Percentiles rank a stretch among this genome's conserved stretches.
Conservation (phyloP, 2,113 vertebrate genomes). For the Murina feae region DNA sequence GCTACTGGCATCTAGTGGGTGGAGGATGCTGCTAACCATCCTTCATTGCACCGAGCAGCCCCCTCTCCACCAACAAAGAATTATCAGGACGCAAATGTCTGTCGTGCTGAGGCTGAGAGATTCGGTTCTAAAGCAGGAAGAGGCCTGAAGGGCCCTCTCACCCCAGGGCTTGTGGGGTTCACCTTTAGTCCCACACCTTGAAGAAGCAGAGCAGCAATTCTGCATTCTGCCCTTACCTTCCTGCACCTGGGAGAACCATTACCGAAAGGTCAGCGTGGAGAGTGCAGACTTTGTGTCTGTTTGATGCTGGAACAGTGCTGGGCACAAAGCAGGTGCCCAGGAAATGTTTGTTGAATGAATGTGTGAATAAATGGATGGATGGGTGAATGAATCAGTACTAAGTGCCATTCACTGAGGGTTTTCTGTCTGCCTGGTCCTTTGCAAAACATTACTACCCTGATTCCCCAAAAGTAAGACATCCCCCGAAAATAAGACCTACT, state of each 20-base stretch:
- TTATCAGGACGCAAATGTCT: rapidly evolving
- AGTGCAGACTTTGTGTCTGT: neutral
- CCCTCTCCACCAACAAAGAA: no score
- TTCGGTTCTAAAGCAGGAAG: neutral
- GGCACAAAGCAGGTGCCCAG: neutral
- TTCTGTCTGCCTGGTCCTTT: neutral
- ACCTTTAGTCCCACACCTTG: rapidly evolving
- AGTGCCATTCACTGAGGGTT: neutral
- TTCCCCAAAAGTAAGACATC: no score
- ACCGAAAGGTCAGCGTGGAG: neutral
- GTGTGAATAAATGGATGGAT: neutral
- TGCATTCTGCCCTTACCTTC: neutral
- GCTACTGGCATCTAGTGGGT: neutral
- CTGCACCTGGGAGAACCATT: no score
- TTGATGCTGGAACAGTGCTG: neutral
- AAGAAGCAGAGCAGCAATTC: rapidly evolving
- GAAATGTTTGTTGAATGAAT: neutral
- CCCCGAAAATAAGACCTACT: no score
- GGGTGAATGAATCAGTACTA: neutral
- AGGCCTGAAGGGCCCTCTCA: neutral
- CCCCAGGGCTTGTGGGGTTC: neutral
- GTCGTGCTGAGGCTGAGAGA: neutral
- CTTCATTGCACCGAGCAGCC: rapidly evolving
- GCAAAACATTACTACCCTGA: rapidly evolving
- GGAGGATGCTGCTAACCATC: neutral